phyloP scores from a whole-genome alignment of 2,797 vertebrate genomes.

The Danio choprae region DNA sequence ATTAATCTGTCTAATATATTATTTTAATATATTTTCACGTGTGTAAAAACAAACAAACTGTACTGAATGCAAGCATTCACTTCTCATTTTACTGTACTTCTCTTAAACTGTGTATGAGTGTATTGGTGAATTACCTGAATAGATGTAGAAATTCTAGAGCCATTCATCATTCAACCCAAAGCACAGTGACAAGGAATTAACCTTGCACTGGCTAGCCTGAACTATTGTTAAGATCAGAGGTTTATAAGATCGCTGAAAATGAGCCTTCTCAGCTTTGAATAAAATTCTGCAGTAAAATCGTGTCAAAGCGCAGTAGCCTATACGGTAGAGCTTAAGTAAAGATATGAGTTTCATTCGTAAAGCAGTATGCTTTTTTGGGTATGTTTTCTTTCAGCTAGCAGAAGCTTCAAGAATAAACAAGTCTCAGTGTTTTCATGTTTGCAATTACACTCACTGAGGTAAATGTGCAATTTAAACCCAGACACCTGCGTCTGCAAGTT shows the following conservation, averaged over 20 bases:
- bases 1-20: not conserved
- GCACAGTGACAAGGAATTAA: constrained; percentile 35
- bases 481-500: constrained; percentile 14
- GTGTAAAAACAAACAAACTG: not conserved
- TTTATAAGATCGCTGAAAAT: constrained; percentile 7
- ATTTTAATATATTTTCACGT: not conserved
- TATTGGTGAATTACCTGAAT: constrained; percentile 1
- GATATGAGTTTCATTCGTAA: not conserved
- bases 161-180: constrained; percentile 32
- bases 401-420: constrained; percentile 6
- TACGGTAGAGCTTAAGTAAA: not conserved
- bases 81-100: not conserved
- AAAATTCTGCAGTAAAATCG: not conserved
- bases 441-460: constrained; percentile 6
- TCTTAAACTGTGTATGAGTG: not conserved
- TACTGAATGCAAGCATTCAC: not conserved
- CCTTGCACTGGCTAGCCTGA: constrained; percentile 18
- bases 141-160: not conserved
- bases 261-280: not conserved
- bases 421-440: not conserved
- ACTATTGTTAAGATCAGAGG: constrained; percentile 26
- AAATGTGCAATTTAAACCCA: not conserved
- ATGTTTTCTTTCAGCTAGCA: not conserved
- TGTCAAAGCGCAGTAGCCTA: not conserved
- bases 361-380: not conserved